Percentiles rank a stretch among this genome's conserved stretches.
Evolutionary conservation across 2,113 vertebrate species (phyloP).

Genomic region (Rhinoptilus africanus): DNA sequence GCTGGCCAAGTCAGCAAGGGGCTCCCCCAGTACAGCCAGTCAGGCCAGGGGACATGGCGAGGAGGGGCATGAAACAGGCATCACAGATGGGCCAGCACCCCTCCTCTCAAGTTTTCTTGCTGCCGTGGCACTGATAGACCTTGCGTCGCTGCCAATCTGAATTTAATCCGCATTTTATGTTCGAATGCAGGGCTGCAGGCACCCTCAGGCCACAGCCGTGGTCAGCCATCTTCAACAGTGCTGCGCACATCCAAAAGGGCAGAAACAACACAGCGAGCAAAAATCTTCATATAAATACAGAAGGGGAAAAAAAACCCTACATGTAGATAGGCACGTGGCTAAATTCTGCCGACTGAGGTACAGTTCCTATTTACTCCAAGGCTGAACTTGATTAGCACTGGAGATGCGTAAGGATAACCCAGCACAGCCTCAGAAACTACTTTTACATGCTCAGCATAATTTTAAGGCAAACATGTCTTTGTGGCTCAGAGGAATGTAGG

Average conservation of each 20-base stretch:
- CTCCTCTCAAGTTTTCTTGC: neutral
- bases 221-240: neutral
- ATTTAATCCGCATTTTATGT: neutral
- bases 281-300: neutral
- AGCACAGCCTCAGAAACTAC: neutral
- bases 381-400: neutral
- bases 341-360: neutral
- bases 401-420: neutral
- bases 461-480: neutral
- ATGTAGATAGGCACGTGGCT: neutral
- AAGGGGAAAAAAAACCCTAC: neutral
- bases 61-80: neutral
- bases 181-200: neutral
- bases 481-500: neutral
- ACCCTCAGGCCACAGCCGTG: neutral
- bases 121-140: neutral
- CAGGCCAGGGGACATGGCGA: neutral
- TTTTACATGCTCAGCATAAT: neutral
- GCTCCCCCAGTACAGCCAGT: rapidly evolving
- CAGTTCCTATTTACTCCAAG: neutral
- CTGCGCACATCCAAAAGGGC: neutral
- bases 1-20: neutral
- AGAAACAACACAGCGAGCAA: neutral
- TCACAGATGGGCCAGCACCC: rapidly evolving
- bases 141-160: rapidly evolving